phyloP scores from a whole-genome alignment of 2,888 invertebrate genomes.

The Encarsia formosa region DNA sequence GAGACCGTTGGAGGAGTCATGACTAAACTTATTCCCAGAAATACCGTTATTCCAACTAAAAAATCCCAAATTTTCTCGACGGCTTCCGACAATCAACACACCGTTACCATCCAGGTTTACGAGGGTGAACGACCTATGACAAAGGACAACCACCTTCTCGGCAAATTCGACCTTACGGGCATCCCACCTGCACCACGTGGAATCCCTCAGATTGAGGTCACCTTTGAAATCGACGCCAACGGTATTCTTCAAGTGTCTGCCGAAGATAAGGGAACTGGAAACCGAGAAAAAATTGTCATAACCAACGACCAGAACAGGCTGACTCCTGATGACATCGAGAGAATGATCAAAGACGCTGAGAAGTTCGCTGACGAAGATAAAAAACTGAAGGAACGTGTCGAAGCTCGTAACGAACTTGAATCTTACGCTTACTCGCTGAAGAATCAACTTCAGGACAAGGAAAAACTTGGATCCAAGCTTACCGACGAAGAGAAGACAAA shows the following conservation, averaged over 20 bases:
- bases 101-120: constrained; percentile 94
- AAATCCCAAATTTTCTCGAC: constrained; percentile 99
- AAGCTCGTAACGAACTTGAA: constrained; percentile 94
- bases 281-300: constrained; percentile 97
- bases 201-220: constrained; percentile 91
- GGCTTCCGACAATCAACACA: constrained; percentile 97
- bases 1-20: constrained; percentile 99
- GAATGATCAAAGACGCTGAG: constrained; percentile 99
- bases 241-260: constrained; percentile 95
- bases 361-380: constrained; percentile 99
- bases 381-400: constrained; percentile 91
- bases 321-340: constrained; percentile 96
- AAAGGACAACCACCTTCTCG: constrained; percentile 97
- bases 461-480: constrained; percentile 89
- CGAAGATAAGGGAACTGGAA: constrained; percentile 98
- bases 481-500: constrained; percentile 88
- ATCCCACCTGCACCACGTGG: constrained; percentile 93
- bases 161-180: constrained; percentile 96
- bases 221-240: constrained; percentile 92
- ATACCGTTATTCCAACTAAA: constrained; percentile 98
- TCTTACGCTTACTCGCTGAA: constrained; percentile 96
- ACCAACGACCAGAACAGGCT: constrained; percentile 97
- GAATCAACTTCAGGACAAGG: constrained; percentile 94
- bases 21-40: constrained; percentile 96
- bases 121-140: constrained; percentile 99